A percentile compares a stretch with the other conserved stretches of the same genome.
Conservation (phyloP, 2,888 invertebrate species). For the Romanomermis culicivorax region DNA sequence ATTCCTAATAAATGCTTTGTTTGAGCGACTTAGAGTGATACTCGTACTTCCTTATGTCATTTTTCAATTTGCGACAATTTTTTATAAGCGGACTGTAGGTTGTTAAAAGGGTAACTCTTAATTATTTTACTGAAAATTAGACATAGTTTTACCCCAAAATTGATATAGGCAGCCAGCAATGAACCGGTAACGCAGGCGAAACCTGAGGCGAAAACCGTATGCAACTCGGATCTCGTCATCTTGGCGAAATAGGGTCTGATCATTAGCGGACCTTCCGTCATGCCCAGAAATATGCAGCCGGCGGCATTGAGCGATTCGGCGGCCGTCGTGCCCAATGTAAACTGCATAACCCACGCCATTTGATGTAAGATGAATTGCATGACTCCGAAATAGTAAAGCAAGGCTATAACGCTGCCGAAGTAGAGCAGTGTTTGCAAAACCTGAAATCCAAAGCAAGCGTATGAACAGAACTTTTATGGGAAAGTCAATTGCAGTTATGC, state of each 20-base stretch:
- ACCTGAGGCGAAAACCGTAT: constrained; percentile 76
- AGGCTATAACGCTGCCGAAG: constrained; percentile 69
- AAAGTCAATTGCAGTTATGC: too few relatives aligned
- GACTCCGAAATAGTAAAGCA: constrained; percentile 64
- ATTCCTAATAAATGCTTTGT: too few relatives aligned
- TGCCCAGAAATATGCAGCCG: constrained; percentile 79
- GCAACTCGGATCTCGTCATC: constrained; percentile 72
- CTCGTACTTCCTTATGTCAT: too few relatives aligned
- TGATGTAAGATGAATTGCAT: constrained; percentile 56
- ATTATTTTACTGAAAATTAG: too few relatives aligned
- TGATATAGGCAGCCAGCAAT: constrained; percentile 73
- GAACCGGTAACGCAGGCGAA: constrained; percentile 89
- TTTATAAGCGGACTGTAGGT: too few relatives aligned
- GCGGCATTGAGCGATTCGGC: constrained; percentile 80
- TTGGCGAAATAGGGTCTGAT: constrained; percentile 62
- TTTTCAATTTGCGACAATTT: too few relatives aligned
- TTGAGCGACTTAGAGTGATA: too few relatives aligned
- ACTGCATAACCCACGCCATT: constrained; percentile 33
- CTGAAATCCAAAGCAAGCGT: constrained; percentile 16
- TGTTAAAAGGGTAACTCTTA: too few relatives aligned
- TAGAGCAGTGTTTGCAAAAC: constrained; percentile 73
- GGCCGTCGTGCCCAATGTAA: constrained; percentile 59
- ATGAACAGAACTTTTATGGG: neutral
- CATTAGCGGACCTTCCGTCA: constrained; percentile 55
- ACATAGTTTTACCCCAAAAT: constrained; percentile 36